Evolutionary conservation across 1,140 invertebrate genomes (phyloP).

Genomic region (Sesamia nonagrioides): DNA sequence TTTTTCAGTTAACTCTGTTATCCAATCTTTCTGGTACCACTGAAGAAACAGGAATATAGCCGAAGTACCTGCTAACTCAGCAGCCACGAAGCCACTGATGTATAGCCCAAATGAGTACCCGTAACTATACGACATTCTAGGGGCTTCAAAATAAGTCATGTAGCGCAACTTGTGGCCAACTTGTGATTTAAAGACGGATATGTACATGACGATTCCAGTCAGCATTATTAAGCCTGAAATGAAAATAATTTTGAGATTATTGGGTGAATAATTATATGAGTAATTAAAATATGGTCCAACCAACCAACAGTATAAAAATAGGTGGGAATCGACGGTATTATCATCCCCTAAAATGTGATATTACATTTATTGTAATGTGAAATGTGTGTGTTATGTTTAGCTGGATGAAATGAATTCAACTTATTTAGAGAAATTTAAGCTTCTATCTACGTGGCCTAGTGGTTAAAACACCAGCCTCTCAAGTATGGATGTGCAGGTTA

Average conservation of each 20-base stretch:
- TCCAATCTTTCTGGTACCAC: conserved; percentile 88
- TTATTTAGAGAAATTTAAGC: too few species aligned
- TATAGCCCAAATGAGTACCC: conserved; percentile 96
- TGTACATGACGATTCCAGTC: conserved; percentile 96
- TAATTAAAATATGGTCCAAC: too few species aligned
- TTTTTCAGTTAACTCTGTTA: conserved; percentile 83
- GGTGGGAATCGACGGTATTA: too few species aligned
- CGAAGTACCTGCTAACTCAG: conserved; percentile 94
- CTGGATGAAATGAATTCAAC: too few species aligned
- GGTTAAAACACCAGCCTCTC: too few species aligned
- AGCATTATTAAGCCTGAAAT: conserved; percentile 94
- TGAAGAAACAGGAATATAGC: conserved; percentile 95
- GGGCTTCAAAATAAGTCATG: conserved; percentile 92
- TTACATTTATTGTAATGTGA: too few species aligned
- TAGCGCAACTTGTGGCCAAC: conserved; percentile 94
- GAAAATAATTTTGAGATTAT: conserved; percentile 50
- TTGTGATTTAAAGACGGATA: conserved; percentile 96
- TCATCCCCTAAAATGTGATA: too few species aligned
- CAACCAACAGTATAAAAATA: too few species aligned
- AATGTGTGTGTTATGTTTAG: too few species aligned
- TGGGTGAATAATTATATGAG: too few species aligned
- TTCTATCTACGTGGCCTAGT: too few species aligned
- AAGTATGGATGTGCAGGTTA: too few species aligned
- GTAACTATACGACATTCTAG: conserved; percentile 94
- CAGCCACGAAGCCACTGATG: conserved; percentile 94